phyloP scores from a whole-genome alignment of 2,113 vertebrate species.

The Chloropsis hardwickii region DNA sequence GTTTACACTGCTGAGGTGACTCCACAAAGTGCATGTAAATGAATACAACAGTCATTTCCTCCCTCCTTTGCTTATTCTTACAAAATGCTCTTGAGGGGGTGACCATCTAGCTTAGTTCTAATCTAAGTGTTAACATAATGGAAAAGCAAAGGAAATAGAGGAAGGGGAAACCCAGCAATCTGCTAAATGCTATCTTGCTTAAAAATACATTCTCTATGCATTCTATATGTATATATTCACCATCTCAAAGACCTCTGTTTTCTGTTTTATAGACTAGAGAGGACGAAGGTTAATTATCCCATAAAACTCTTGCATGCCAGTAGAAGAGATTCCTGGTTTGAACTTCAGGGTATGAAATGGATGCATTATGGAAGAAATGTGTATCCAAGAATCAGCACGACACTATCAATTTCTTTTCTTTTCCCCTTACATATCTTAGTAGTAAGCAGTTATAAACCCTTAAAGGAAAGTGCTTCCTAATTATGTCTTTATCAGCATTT shows the following conservation, averaged over 20 bases:
- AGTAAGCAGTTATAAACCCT: not conserved
- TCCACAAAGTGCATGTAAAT: not conserved
- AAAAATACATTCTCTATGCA: not conserved
- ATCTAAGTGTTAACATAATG: not conserved
- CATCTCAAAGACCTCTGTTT: not conserved
- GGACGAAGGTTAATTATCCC: not conserved
- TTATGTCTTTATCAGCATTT: constrained; percentile 42
- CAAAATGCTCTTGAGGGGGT: not conserved
- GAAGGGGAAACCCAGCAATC: not conserved
- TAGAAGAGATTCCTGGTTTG: not conserved
- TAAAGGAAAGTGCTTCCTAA: constrained; percentile 32
- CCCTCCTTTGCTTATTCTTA: not conserved
- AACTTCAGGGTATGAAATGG: not conserved
- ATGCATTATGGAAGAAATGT: not conserved
- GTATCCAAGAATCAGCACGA: not conserved
- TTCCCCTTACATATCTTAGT: not conserved
- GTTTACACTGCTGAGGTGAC: not conserved
- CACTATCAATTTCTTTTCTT: not conserved
- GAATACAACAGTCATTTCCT: not conserved
- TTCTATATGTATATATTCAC: not conserved
- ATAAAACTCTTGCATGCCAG: not conserved
- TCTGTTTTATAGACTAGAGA: not conserved
- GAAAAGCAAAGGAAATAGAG: not conserved
- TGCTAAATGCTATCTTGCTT: not conserved
- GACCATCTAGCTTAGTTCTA: not conserved